Base-by-base conservation (phyloP, 2,888 invertebrate genomes). In the Cynaeus angustus region DNA sequence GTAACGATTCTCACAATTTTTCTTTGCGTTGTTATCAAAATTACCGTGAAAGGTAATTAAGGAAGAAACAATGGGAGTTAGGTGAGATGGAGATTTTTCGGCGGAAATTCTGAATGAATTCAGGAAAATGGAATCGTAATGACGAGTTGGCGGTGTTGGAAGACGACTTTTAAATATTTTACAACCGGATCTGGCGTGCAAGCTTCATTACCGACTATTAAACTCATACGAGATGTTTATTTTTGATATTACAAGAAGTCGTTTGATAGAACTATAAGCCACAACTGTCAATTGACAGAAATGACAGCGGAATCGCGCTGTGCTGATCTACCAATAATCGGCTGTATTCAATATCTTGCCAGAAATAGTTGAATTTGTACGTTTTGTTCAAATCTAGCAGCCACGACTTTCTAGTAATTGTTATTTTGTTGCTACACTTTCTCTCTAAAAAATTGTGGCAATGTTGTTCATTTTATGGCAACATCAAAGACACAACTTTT, bases 1-100 rank as follows among this genome's bases (percentile, higher is more conserved):
- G 72, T 70, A 69, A 78, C 68, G 72, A 79, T 81, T 81, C 81
- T 78, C 81, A 81, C 79, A 79, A 78, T 75, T 75, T 78, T 75
- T 66, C 37, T 33, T 12, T 13, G 30, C 9, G 45, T 33, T 16
- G n/a, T 38, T 74, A 72, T 72, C 68, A 66, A 70, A 72, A 73
- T 72, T 69, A 72, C 68, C 67, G 74, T 72, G 70, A 76, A 64
- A 53, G 50, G 74, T 76, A 79, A 78, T 78, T 78, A 78, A 74
- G 72, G 68, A 67, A 48, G 68, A 72, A 74, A 75, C 76, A 75
- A 76, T 77, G 72, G 72, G 67, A 21, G 21, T 66, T 70, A 3
- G 26, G 41, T 5, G 45, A 38, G 46, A 33, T 28, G 61, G 30
- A 12, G 46, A 59, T 55, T 65, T 65, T 48, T 48, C 59, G 62